Evolutionary conservation across 2,113 vertebrate genomes (phyloP).

Genomic region (Tetrax tetrax): DNA sequence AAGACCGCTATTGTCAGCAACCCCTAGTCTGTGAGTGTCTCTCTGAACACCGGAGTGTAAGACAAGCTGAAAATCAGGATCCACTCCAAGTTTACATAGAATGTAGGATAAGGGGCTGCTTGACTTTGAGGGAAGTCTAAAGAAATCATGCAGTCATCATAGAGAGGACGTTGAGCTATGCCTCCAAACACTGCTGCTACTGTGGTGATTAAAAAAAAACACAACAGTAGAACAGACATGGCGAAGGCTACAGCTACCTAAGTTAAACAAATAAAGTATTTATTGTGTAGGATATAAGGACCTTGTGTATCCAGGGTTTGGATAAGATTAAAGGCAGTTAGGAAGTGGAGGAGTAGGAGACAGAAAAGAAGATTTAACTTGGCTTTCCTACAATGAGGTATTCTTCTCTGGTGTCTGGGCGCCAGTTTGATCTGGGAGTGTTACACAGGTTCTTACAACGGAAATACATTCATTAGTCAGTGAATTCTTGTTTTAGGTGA

Average conservation of each 20-base stretch:
- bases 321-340: background rate
- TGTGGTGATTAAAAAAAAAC: background rate
- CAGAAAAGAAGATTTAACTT: constrained; percentile 23
- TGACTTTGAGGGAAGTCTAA: background rate
- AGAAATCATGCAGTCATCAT: background rate
- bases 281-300: background rate
- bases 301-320: background rate
- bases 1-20: background rate
- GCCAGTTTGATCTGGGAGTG: constrained; percentile 14
- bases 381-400: constrained; percentile 10
- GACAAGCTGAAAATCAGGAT: background rate
- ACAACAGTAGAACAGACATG: background rate
- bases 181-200: background rate
- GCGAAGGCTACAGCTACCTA: background rate
- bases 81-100: background rate
- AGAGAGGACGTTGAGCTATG: background rate
- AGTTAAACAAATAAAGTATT: constrained; percentile 4
- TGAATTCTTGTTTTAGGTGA: background rate
- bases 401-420: constrained; percentile 12
- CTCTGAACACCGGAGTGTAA: background rate
- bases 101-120: background rate
- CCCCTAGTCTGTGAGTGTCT: background rate
- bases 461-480: background rate
- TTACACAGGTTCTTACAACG: background rate
- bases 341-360: constrained; percentile 10